Evolutionary conservation across 2,888 invertebrate genomes (phyloP).

Genomic region (Acanthosepion lycidas): DNA sequence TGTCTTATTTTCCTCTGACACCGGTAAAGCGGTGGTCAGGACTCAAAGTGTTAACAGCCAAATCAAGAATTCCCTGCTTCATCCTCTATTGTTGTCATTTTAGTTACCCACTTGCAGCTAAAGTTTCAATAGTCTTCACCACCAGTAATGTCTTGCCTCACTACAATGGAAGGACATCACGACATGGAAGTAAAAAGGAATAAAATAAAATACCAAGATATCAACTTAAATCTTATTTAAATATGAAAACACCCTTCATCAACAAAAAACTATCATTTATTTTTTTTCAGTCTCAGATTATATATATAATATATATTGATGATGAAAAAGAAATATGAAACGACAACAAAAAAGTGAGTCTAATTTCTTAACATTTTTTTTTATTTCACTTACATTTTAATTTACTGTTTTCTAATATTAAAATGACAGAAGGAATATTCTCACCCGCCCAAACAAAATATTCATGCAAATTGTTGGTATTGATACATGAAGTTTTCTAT

Average conservation of each 20-base stretch:
- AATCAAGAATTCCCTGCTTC: neutral
- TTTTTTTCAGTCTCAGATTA: too few species aligned
- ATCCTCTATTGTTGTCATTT: neutral
- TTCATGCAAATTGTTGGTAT: neutral
- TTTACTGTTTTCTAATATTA: neutral
- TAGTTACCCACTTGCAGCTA: neutral
- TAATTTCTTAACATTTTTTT: neutral
- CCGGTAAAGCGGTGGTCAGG: too few species aligned
- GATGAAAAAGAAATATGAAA: neutral
- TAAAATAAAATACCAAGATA: too few species aligned
- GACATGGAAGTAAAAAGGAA: neutral
- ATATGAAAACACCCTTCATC: neutral
- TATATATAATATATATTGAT: neutral
- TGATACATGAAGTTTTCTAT: neutral
- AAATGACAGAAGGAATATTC: neutral
- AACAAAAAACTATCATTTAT: too few species aligned
- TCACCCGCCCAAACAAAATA: neutral
- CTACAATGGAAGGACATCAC: neutral
- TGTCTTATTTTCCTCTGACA: too few species aligned
- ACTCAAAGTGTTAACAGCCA: neutral
- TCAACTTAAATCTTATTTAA: neutral
- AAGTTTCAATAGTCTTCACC: neutral
- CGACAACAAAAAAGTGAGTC: neutral
- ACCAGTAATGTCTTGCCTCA: neutral
- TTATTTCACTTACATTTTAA: too few species aligned